Conservation (phyloP, 2,113 vertebrate genomes). For the rat (Rattus norvegicus) region GRCr8 NC_086024.1:103776001-103776500, state of each 20-base stretch:
- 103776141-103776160: neutral
- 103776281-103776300: slow-evolving; percentile 28
- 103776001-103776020: neutral
- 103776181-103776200: neutral
- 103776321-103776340: slow-evolving; percentile 63
- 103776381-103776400: neutral
- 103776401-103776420: neutral
- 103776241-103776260: slow-evolving; percentile 37
- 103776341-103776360: slow-evolving; percentile 61
- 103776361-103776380: slow-evolving; percentile 49
- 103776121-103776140: neutral
- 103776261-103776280: slow-evolving; percentile 22
- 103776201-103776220: neutral
- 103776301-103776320: neutral
- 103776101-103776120: neutral
- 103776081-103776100: neutral
- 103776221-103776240: neutral
- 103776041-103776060: neutral
- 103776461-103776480: neutral
- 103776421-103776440: neutral
- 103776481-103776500: neutral
- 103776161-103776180: neutral
- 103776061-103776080: neutral
- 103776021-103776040: neutral
- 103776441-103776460: slow-evolving; percentile 40